Conservation (phyloP, 1,140 invertebrate genomes). For the Ganaspis sp. region DNA sequence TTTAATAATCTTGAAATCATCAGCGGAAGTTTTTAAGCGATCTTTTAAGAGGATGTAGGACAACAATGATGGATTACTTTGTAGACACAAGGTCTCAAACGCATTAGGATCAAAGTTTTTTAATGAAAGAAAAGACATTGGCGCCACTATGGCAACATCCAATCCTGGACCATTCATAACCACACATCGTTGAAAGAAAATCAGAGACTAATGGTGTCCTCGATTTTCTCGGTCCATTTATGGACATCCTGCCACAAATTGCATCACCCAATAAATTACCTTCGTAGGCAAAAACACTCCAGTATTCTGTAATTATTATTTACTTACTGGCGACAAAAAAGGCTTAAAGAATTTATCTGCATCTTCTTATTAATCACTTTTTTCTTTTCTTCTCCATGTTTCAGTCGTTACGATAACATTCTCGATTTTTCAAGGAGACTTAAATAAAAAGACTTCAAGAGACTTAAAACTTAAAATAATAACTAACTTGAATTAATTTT, state of each 20-base stretch:
- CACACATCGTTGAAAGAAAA: constrained; percentile 32
- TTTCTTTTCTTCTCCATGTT: constrained; percentile 25
- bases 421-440: too few relatives aligned
- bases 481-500: too few relatives aligned
- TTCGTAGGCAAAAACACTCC: neutral
- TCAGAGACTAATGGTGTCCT: constrained; percentile 27
- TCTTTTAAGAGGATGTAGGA: too few relatives aligned
- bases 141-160: constrained; percentile 59
- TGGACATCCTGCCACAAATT: constrained; percentile 34
- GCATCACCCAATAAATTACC: constrained; percentile 18
- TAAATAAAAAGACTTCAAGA: too few relatives aligned
- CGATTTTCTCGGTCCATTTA: constrained; percentile 52
- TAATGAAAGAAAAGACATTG: constrained; percentile 62
- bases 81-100: constrained; percentile 44
- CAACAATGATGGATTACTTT: constrained; percentile 43
- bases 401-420: too few relatives aligned
- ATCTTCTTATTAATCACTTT: constrained; percentile 32
- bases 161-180: constrained; percentile 63
- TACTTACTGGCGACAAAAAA: neutral
- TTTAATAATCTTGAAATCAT: too few relatives aligned
- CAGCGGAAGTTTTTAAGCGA: too few relatives aligned
- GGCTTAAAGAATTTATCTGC: neutral
- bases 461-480: too few relatives aligned
- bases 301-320: constrained; percentile 17
- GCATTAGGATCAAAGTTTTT: constrained; percentile 66